Base-by-base conservation (phyloP, 2,113 vertebrate species). In the Limanda limanda region DNA sequence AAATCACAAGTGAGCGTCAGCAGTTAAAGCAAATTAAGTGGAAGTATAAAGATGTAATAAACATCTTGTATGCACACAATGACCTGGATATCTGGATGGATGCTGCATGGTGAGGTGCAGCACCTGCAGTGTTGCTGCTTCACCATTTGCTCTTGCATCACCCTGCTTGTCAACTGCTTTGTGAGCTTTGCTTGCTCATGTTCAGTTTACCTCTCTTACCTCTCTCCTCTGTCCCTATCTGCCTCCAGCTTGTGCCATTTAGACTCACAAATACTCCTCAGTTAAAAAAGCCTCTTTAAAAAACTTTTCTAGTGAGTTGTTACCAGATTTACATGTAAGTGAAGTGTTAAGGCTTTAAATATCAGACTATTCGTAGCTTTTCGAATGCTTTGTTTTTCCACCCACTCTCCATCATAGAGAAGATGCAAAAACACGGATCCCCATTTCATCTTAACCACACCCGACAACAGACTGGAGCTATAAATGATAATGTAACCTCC, bases 71-170 rank as follows among this genome's bases (percentile, higher is more conserved):
- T 59, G 12, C 25, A 58, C 62, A 58, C 51, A 15, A 48, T 76
- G 83, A 85, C 74, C 87, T 86, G 61, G 51, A 72, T 83, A 81
- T 79, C 59, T 77, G 64, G 37, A 24, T 20, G 31, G 25, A 76
- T 71, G 48, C 17, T 72, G 25, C 25, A 27, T 27, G 25, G 0
- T 57, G 54, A 83, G 31, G 42, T 79, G 77, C 77, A 54, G 63
- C 63, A 71, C 52, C 78, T 84, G 83, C 79, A 78, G 86, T 24
- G 17, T 89, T 86, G 18, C 88, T 64, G 72, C 63, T 27, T 21
- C 27, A 60, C 14, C 63, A 3, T 74, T 71, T 42, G 54, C 67
- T 83, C 75, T 92, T 92, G 83, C 89, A 86, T 92, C 91, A 92
- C 42, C 63, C 62, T 65, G 35, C 56, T 59, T 42, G 37, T 70